Evolutionary conservation across 2,797 vertebrate species (phyloP), one percentile per base, ranked within the genome.

Genomic region (Sebastiscus albofasciatus): DNA sequence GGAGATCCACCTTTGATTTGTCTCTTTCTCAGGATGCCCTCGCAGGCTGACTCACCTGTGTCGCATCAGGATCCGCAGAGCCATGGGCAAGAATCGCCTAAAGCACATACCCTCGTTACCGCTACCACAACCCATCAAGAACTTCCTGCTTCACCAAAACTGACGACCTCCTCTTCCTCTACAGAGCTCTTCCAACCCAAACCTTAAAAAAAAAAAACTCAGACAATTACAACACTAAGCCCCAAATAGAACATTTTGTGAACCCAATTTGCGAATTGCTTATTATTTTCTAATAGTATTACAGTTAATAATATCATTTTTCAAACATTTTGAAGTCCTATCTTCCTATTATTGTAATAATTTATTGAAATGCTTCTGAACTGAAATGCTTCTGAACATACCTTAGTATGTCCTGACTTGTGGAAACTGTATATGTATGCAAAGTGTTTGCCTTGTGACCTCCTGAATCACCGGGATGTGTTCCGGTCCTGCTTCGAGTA

Each of bases 1-100:
- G 10, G 6, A 6, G 12, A 8, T 29, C 8, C 42, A 6, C 18
- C 18, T 79, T 31, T 31, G 16, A 65, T 49, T 8, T 55, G n/a
- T 68, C 72, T 59, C 27, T 66, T 52, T 67, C 77, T 46, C 89
- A 99, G 98, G 94, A 89, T 34, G 61, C 68, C 94, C 98, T 64
- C 94, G 90, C 46, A 94, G 95, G 81, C 90, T 99, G 92, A 95
- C 96, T 39, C 90, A 94, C 60, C 75, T 97, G 87, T 98, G 98
- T 90, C 97, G 98, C 33, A 96, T 99, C 85, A 77, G 92, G 27
- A 96, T 98, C 54, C 95, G 97, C 68, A 95, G 92, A 89, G 84
- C 91, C 2, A 94, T 99, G 79, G 97, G 97, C 83, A 99, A 99
- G 91, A 67, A 80, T 34, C 96, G 96, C 2, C 94, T 99, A 26